These are phyloP conservation scores for Drosophila obscura DNA, from an alignment of 1,140 invertebrate species.

Conservation along the genomic window DNA sequence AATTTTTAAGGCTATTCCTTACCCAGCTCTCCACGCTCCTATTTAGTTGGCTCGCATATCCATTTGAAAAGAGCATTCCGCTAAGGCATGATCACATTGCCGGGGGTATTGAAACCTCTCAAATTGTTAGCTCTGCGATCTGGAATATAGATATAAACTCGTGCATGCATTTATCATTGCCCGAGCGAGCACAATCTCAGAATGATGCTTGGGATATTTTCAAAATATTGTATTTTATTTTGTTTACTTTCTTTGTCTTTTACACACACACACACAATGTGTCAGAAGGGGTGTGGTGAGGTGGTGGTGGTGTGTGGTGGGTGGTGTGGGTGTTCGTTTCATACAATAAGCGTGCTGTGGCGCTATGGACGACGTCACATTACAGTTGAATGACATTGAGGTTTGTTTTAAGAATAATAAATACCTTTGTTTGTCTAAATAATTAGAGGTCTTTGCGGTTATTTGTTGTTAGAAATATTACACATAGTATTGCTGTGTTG, in stretches of 20 bases:
- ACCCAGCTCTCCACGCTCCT: no score
- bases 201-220: constrained; percentile 8
- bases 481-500: no score
- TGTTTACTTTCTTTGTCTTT: constrained; percentile 47
- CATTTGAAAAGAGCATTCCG: neutral
- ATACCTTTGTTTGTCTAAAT: constrained; percentile 60
- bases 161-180: constrained; percentile 29
- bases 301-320: constrained; percentile 15
- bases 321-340: constrained; percentile 28
- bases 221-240: constrained; percentile 43
- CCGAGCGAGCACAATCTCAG: constrained; percentile 23
- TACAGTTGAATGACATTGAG: constrained; percentile 47
- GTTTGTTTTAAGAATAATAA: constrained; percentile 54
- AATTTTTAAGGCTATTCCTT: neutral
- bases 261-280: constrained; percentile 30
- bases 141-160: constrained; percentile 31
- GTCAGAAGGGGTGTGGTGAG: constrained; percentile 11
- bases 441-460: constrained; percentile 77
- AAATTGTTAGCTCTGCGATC: constrained; percentile 35
- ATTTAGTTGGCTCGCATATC: constrained; percentile 8
- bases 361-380: constrained; percentile 41
- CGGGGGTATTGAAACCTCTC: neutral
- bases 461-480: constrained; percentile 43
- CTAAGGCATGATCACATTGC: neutral
- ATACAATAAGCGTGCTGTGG: constrained; percentile 49